These are phyloP conservation scores for Prinia subflava DNA, from an alignment of 2,113 vertebrate genomes.

Conservation along the genomic window DNA sequence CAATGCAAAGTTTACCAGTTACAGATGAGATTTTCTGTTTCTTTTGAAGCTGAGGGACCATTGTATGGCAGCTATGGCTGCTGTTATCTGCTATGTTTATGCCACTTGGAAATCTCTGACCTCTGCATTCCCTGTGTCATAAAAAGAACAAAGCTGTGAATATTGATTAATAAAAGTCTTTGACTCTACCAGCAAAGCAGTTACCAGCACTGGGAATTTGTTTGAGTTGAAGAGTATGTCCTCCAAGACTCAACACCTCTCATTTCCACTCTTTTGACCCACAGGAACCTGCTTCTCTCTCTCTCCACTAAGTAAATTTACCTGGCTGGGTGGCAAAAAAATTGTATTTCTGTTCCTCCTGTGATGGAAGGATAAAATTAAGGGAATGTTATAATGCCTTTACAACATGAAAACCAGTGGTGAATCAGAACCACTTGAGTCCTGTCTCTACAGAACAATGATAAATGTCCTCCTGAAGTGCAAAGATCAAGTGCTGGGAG, in stretches of 20 bases:
- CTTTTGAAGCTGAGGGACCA: conserved; percentile 38
- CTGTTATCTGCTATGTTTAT: conserved; percentile 23
- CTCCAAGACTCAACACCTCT: neutral
- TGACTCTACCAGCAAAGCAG: neutral
- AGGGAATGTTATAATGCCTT: neutral
- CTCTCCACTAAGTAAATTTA: neutral
- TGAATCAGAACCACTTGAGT: conserved; percentile 68
- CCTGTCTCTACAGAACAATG: conserved; percentile 60
- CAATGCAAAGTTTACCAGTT: neutral
- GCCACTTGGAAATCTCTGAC: conserved; percentile 53
- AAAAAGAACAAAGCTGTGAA: conserved; percentile 42
- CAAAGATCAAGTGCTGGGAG: conserved; percentile 75
- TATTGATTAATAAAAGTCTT: conserved; percentile 58
- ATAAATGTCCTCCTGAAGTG: conserved; percentile 69
- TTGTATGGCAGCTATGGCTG: conserved; percentile 4
- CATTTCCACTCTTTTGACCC: neutral
- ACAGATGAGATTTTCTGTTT: neutral
- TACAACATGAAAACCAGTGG: conserved; percentile 28
- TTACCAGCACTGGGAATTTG: neutral
- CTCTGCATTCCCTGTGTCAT: conserved; percentile 50
- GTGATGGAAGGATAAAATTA: neutral
- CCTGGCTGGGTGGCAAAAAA: neutral
- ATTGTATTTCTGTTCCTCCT: neutral
- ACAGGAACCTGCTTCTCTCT: neutral
- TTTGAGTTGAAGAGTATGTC: neutral